phyloP scores from a whole-genome alignment of 1,140 invertebrate species.

The Trypoxylus dichotomus region DNA sequence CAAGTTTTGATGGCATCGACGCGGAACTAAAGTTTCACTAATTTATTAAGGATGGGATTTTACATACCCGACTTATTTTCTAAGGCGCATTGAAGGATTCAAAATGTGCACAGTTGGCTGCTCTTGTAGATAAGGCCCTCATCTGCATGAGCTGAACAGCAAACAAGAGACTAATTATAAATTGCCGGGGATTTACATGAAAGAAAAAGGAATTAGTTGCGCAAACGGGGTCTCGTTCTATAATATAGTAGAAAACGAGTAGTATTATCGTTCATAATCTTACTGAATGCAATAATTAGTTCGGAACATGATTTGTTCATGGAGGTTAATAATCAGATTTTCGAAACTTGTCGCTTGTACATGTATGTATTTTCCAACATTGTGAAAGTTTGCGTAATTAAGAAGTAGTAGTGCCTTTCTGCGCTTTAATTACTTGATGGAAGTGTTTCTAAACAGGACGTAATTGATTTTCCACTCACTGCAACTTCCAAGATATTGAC shows the following conservation, averaged over 20 bases:
- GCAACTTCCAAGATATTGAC: too few species aligned
- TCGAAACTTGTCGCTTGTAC: too few species aligned
- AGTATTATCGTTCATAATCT: background rate
- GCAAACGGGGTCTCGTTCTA: background rate
- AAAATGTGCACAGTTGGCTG: background rate
- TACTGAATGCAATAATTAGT: background rate
- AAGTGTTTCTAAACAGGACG: too few species aligned
- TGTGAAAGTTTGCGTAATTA: too few species aligned
- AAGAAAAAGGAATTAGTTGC: slow-evolving; percentile 11
- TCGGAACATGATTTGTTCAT: background rate
- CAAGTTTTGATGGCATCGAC: background rate
- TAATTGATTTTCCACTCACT: too few species aligned
- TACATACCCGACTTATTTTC: slow-evolving; percentile 16
- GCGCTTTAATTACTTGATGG: too few species aligned
- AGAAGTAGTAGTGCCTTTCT: too few species aligned
- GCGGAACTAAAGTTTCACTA: background rate
- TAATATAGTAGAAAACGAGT: background rate
- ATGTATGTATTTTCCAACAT: too few species aligned
- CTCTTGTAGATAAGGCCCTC: slow-evolving; percentile 8
- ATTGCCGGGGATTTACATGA: slow-evolving; percentile 7
- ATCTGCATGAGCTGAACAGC: slow-evolving; percentile 12
- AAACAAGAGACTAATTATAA: slow-evolving; percentile 25
- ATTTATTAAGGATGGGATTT: slow-evolving; percentile 11
- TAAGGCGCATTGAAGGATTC: background rate
- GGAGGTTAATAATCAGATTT: too few species aligned